Evolutionary conservation across 1,140 invertebrate species (phyloP), one percentile per base, ranked within the genome.

Genomic region (Homarus americanus): DNA sequence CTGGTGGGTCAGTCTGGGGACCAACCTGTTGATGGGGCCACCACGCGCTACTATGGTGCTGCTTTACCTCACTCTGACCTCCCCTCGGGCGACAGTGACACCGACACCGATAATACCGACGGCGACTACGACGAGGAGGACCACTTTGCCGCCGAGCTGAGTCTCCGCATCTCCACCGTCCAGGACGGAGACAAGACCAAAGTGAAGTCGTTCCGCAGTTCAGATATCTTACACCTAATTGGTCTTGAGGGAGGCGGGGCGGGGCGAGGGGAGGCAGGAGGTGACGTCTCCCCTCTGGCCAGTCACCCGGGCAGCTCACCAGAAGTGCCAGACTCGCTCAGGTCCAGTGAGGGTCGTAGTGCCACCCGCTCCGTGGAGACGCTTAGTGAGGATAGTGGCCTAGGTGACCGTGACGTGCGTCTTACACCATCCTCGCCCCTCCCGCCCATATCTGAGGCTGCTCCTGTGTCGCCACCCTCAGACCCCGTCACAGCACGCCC

Each of bases 41-140:
- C 63, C 63, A 28, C n/a, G 28, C 63, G 15, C 63, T 1, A 15
- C 53, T 24, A 36, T n/a, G n/a, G n/a, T n/a, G 9, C 75, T 12
- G 28, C 73, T 32, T 9, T 32, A 76, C 73, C 3, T 12, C 32
- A 34, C 7, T 28, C 24, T 32, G 86, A 88, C 53, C 76, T 88
- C 0, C 49, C 86, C 15, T 88, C 86, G n/a, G 86, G 76, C 28
- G 86, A 88, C 28, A 88, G 86, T 72, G 86, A 88, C 76, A 80
- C 76, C 4, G 86, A 88, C 76, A 88, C 86, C 0, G 86, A 88
- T 40, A 88, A 88, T 38, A 88, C 86, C 4, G 86, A 88, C 40
- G 86, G 86, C 1, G 86, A 88, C 76, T 88, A 88, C 58, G 86
- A 88, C 76, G 86, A 88, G 28, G 86, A 88, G 36, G 86, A 88